phyloP scores from a whole-genome alignment of 2,888 invertebrate species.

The Incurvaria masculella region DNA sequence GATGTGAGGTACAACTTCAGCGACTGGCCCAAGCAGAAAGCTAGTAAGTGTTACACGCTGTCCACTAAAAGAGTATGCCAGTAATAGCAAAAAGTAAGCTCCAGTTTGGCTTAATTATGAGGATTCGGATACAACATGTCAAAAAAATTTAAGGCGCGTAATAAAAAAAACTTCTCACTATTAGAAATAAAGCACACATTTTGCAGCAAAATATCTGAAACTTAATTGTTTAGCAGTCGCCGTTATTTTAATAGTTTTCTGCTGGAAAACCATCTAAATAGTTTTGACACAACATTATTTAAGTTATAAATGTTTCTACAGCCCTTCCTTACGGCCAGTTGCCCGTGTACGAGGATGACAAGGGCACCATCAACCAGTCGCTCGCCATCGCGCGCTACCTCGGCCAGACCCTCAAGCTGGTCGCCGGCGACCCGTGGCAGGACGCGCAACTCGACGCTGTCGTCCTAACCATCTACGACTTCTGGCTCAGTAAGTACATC shows the following conservation, averaged over 20 bases:
- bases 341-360: constrained; percentile 33
- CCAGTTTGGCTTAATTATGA: constrained; percentile 12
- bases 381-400: constrained; percentile 50
- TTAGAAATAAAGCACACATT: background rate
- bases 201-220: background rate
- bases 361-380: constrained; percentile 29
- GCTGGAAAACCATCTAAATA: background rate
- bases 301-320: constrained; percentile 15
- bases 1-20: background rate
- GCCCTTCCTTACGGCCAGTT: constrained; percentile 34
- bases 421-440: constrained; percentile 45
- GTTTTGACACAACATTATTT: background rate
- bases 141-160: background rate
- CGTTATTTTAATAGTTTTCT: background rate
- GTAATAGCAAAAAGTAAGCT: no score
- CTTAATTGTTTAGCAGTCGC: background rate
- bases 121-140: background rate
- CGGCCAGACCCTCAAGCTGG: constrained; percentile 40
- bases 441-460: constrained; percentile 44
- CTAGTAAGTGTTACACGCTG: background rate
- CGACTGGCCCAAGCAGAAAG: constrained; percentile 15
- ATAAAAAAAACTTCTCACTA: background rate
- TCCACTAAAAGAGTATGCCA: no score
- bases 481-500: constrained; percentile 37
- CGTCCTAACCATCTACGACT: constrained; percentile 44